These are phyloP conservation scores for Acropternis orthonyx DNA, from an alignment of 2,797 vertebrate species.

Conservation along the genomic window DNA sequence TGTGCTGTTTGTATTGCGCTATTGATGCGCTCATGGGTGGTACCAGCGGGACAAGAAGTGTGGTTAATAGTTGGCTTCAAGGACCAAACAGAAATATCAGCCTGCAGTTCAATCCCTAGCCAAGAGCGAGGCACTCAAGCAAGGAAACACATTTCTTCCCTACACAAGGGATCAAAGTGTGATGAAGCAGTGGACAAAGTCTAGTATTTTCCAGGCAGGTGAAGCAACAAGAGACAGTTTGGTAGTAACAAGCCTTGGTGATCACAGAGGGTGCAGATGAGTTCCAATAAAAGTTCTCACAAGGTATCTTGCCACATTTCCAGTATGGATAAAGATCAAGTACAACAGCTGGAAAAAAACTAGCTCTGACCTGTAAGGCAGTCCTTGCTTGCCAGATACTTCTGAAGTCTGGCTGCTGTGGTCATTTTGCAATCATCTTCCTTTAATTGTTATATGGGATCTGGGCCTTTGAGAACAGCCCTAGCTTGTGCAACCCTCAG, in stretches of 20 bases:
- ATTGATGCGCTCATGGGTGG: slow-evolving; percentile 57
- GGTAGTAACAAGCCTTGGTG: neutral
- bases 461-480: slow-evolving; percentile 4
- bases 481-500: neutral
- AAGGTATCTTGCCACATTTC: neutral
- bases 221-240: slow-evolving; percentile 27
- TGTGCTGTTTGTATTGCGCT: slow-evolving; percentile 25
- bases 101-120: slow-evolving; percentile 1
- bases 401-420: neutral
- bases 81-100: slow-evolving; percentile 58
- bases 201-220: slow-evolving; percentile 44
- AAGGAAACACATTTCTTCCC: slow-evolving; percentile 37
- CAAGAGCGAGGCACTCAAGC: slow-evolving; percentile 35
- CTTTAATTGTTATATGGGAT: neutral
- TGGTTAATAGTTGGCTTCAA: slow-evolving; percentile 52
- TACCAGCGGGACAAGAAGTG: slow-evolving; percentile 55
- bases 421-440: neutral
- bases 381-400: neutral
- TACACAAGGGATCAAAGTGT: slow-evolving; percentile 55
- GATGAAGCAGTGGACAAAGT: slow-evolving; percentile 31
- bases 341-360: neutral
- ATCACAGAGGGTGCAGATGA: neutral
- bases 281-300: slow-evolving; percentile 26
- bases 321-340: slow-evolving; percentile 9
- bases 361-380: slow-evolving; percentile 19